A percentile compares a stretch with the other conserved stretches of the same genome.
phyloP scores from a whole-genome alignment of 2,113 vertebrate species.

The Pelobates fuscus region DNA sequence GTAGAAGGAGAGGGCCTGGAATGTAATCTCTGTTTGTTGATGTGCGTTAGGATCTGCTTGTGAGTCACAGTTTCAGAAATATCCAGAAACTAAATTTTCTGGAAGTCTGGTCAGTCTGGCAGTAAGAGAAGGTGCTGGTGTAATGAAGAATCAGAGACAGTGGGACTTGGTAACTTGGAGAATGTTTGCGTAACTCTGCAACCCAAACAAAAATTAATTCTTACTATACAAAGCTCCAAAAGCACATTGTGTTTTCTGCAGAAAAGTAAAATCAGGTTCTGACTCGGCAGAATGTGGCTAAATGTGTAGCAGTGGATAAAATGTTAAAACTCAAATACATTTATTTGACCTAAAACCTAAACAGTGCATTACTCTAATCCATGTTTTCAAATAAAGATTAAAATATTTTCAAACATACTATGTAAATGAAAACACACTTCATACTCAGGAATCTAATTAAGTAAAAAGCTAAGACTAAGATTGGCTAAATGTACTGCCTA shows the following conservation, averaged over 20 bases:
- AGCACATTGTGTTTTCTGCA: conserved; percentile 21
- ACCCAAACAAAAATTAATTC: conserved; percentile 10
- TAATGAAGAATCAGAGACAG: not conserved
- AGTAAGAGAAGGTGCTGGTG: conserved; percentile 7
- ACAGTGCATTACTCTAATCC: too few species aligned
- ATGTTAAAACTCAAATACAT: too few species aligned
- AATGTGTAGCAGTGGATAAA: not conserved
- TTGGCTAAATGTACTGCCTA: too few species aligned
- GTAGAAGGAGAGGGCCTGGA: too few species aligned
- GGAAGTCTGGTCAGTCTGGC: conserved; percentile 1
- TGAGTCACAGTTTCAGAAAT: not conserved
- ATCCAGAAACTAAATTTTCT: not conserved
- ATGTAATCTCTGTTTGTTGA: not conserved
- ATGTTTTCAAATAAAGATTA: too few species aligned
- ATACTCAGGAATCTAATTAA: too few species aligned
- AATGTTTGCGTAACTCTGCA: conserved; percentile 1
- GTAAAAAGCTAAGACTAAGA: too few species aligned
- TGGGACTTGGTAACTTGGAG: conserved; percentile 26
- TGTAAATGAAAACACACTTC: too few species aligned
- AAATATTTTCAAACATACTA: too few species aligned
- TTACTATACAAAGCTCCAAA: conserved; percentile 3
- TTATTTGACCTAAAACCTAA: too few species aligned
- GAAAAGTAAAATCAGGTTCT: conserved; percentile 14
- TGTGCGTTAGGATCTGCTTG: not conserved
- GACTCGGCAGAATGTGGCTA: not conserved